Evolutionary conservation across 2,888 invertebrate species (phyloP).

Genomic region (Heliconius ethilla): DNA sequence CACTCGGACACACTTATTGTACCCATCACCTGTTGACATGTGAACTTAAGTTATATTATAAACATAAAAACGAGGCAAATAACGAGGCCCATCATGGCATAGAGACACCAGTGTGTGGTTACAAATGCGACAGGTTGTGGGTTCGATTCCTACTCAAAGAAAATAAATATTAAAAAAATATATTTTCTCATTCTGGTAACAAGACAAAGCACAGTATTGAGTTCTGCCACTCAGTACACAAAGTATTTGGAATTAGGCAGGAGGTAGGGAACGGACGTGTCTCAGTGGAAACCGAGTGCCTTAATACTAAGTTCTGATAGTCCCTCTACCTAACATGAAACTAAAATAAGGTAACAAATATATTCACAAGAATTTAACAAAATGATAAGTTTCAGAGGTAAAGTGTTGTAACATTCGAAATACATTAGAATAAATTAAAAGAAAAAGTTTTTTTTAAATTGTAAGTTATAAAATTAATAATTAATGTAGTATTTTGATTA

Average conservation of each 20-base stretch:
- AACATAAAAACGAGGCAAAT: neutral
- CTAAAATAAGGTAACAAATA: too few species aligned
- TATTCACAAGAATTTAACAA: too few species aligned
- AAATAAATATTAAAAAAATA: neutral
- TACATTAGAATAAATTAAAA: too few species aligned
- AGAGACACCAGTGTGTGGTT: neutral
- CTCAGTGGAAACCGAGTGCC: neutral
- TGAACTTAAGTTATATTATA: too few species aligned
- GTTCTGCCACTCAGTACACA: neutral
- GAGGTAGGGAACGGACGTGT: too few species aligned
- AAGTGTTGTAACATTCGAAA: too few species aligned
- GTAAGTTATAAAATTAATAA: too few species aligned
- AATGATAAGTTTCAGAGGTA: too few species aligned
- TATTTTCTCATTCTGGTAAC: neutral
- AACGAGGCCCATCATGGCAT: neutral
- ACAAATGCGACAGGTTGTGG: too few species aligned
- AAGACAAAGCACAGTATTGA: neutral
- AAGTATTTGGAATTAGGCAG: neutral
- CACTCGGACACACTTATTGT: slow-evolving; percentile 56
- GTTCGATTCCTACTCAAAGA: too few species aligned
- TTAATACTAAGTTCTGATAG: neutral
- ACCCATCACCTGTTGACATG: slow-evolving; percentile 52
- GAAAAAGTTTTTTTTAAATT: too few species aligned
- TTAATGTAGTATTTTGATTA: too few species aligned
- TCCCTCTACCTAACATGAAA: neutral